Evolutionary conservation across 2,113 vertebrate genomes (phyloP).

Genomic region (Romanogobio albipinnatus): DNA sequence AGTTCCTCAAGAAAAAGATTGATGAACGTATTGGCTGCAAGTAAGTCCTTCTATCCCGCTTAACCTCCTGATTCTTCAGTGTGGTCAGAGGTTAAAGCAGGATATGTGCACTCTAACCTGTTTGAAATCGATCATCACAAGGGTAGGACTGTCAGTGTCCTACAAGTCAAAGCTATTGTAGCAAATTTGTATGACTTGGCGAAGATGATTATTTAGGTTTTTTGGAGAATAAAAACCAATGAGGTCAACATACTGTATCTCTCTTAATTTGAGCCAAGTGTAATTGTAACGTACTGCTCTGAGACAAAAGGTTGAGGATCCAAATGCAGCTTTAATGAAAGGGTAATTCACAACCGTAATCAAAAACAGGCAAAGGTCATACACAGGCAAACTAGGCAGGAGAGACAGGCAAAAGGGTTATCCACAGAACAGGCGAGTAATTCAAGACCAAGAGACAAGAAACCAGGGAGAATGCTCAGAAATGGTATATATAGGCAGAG

Average conservation of each 20-base stretch:
- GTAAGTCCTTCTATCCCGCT: conserved; percentile 69
- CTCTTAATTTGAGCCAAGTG: background rate
- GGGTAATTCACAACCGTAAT: too few relatives aligned
- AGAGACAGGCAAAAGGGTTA: too few relatives aligned
- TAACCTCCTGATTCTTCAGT: background rate
- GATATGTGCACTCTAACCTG: background rate
- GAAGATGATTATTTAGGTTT: background rate
- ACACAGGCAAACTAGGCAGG: too few relatives aligned
- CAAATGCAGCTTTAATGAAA: too few relatives aligned
- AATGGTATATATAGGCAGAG: too few relatives aligned
- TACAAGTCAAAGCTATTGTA: background rate
- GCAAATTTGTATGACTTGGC: background rate
- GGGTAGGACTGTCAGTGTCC: background rate
- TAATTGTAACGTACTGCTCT: too few relatives aligned
- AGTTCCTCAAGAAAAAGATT: conserved; percentile 87
- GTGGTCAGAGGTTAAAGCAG: background rate
- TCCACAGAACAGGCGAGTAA: too few relatives aligned
- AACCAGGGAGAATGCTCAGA: too few relatives aligned
- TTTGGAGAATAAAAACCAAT: background rate
- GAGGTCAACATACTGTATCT: background rate
- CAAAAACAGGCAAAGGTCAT: too few relatives aligned
- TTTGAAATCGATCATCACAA: background rate
- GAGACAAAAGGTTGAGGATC: too few relatives aligned
- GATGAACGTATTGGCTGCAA: conserved; percentile 88
- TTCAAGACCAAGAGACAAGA: too few relatives aligned